phyloP scores from a whole-genome alignment of 1,140 invertebrate species.

The Zaprionus davidi region DNA sequence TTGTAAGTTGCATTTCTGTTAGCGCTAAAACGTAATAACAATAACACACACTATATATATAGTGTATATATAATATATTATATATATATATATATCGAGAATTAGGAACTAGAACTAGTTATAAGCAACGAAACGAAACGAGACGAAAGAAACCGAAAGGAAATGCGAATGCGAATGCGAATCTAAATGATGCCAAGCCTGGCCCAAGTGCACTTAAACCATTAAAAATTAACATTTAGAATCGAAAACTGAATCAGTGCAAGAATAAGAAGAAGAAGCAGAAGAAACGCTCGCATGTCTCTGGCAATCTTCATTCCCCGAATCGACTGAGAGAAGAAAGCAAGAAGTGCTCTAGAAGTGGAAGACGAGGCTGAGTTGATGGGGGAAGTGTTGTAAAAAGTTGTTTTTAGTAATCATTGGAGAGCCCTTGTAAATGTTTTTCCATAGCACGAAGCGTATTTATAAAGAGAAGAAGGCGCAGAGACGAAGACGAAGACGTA shows the following conservation, averaged over 20 bases:
- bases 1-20: conserved; percentile 68
- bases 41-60: neutral
- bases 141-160: conserved; percentile 26
- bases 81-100: conserved; percentile 10
- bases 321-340: conserved; percentile 25
- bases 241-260: conserved; percentile 25
- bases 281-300: conserved; percentile 40
- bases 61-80: conserved; percentile 8
- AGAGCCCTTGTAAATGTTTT: conserved; percentile 62
- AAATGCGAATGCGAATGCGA: conserved; percentile 5
- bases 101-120: conserved; percentile 54
- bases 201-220: conserved; percentile 54
- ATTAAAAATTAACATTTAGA: conserved; percentile 44
- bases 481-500: neutral
- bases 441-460: conserved; percentile 43
- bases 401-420: conserved; percentile 69
- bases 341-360: neutral
- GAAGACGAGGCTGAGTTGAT: neutral
- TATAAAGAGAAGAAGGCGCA: conserved; percentile 2
- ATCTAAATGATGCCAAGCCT: conserved; percentile 10
- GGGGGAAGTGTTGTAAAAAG: conserved; percentile 64
- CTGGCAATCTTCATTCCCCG: conserved; percentile 47
- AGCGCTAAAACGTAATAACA: conserved; percentile 26
- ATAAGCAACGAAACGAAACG: conserved; percentile 20
- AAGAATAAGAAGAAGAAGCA: neutral